Evolutionary conservation across 2,113 vertebrate species (phyloP).

Genomic region (Heliornis fulica): DNA sequence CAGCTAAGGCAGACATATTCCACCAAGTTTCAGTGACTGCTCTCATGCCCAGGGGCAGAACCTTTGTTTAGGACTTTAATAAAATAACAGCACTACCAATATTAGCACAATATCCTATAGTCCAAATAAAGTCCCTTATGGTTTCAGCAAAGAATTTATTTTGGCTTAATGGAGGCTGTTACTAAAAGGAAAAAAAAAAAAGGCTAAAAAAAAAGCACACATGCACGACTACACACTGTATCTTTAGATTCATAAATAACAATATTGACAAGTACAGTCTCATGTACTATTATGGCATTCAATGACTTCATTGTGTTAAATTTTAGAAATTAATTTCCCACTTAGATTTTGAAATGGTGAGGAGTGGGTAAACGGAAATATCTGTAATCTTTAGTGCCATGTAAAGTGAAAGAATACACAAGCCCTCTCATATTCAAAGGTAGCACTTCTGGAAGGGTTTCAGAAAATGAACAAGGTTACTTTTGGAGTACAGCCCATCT

Average conservation of each 20-base stretch:
- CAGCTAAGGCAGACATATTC: slow-evolving; percentile 55
- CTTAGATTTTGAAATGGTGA: neutral
- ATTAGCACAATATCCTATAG: slow-evolving; percentile 18
- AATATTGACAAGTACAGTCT: neutral
- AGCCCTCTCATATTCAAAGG: neutral
- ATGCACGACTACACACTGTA: neutral
- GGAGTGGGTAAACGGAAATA: neutral
- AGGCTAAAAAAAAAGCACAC: neutral
- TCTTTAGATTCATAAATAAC: neutral
- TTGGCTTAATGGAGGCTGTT: neutral
- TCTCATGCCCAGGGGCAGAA: slow-evolving; percentile 48
- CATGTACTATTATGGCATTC: neutral
- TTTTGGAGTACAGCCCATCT: neutral
- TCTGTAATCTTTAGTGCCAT: neutral
- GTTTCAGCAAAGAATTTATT: slow-evolving; percentile 1
- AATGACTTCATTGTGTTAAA: neutral
- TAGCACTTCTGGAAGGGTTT: neutral
- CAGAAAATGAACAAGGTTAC: neutral
- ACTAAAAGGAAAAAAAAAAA: neutral
- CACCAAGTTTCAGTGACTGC: slow-evolving; percentile 56
- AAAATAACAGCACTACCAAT: slow-evolving; percentile 30
- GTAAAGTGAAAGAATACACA: neutral
- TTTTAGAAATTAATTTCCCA: neutral
- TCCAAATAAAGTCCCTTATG: neutral
- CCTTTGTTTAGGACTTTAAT: slow-evolving; percentile 46